phyloP scores from a whole-genome alignment of 2,888 invertebrate genomes.

The Parnassius apollo region DNA sequence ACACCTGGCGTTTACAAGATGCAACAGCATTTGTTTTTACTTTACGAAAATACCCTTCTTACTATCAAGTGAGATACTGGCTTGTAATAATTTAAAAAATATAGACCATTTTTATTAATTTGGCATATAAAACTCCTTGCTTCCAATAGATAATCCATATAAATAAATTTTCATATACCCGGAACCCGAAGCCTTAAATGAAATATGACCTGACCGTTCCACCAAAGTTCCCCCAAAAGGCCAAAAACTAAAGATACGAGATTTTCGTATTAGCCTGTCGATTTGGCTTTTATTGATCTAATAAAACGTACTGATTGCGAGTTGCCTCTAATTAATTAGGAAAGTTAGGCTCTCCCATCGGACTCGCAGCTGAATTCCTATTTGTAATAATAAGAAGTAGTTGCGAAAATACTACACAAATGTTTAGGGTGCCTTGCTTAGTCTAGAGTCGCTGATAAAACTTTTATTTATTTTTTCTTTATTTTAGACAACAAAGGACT shows the following conservation, averaged over 20 bases:
- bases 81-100: no score
- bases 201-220: background rate
- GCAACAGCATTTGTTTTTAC: no score
- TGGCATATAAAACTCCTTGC: no score
- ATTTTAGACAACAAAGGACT: no score
- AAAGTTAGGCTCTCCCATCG: slow-evolving; percentile 16
- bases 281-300: slow-evolving; percentile 27
- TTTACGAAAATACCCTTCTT: no score
- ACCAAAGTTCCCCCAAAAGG: slow-evolving; percentile 14
- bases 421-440: background rate
- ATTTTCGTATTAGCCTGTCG: slow-evolving; percentile 28
- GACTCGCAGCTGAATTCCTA: slow-evolving; percentile 8
- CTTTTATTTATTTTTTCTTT: no score
- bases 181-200: slow-evolving; percentile 8
- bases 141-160: no score
- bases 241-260: slow-evolving; percentile 26
- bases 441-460: background rate
- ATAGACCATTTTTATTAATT: no score
- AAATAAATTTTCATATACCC: background rate
- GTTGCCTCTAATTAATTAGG: slow-evolving; percentile 26
- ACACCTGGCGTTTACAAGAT: no score
- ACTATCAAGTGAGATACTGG: no score
- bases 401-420: slow-evolving; percentile 5
- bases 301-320: slow-evolving; percentile 28
- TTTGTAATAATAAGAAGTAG: slow-evolving; percentile 19